Evolutionary conservation across 2,113 vertebrate genomes (phyloP), one percentile per base, ranked within the genome.

Genomic region (Loxodonta africana): DNA sequence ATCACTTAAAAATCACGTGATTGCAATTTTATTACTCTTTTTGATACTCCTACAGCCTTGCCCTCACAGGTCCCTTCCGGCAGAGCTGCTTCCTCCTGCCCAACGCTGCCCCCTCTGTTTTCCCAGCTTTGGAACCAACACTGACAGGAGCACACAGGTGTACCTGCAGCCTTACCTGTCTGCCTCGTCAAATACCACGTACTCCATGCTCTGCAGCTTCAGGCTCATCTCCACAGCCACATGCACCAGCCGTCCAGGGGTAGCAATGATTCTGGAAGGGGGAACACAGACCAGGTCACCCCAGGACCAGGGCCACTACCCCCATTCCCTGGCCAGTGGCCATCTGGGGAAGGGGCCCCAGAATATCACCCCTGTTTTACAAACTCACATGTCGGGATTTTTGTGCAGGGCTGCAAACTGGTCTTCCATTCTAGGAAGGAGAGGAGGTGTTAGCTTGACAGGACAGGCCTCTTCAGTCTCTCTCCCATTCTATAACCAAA

Each of bases 351-450:
- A 69, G 62, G 33, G 57, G 28, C 5, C 83, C 41, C 60, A 33
- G 30, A 53, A 23, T 18, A 6, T 8, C 65, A 12, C 0, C 44
- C 67, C 10, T 37, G 6, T 7, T 7, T 76, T 23, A 51, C 37
- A 96, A 8, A 98, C 99, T 99, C 97, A 99, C 99, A 99, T 99
- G 98, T 99, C 99, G 0, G 99, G 99, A 88, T 99, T 99, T 98
- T 99, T 99, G 0, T 99, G 99, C 71, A 99, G 99, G 57, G 99
- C 99, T 0, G 99, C 99, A 90, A 99, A 99, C 98, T 99, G 99
- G 93, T 99, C 99, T 71, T 99, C 99, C 99, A 99, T 99, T 95
- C 99, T 99, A 96, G 0, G 9, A 88, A 88, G 92, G 41, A 89
- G 37, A 96, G 23, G 0, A 3, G 6, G 46, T 4, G 87, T 62